Conservation (phyloP, 2,797 vertebrate genomes). For the Takifugu rubripes region DNA sequence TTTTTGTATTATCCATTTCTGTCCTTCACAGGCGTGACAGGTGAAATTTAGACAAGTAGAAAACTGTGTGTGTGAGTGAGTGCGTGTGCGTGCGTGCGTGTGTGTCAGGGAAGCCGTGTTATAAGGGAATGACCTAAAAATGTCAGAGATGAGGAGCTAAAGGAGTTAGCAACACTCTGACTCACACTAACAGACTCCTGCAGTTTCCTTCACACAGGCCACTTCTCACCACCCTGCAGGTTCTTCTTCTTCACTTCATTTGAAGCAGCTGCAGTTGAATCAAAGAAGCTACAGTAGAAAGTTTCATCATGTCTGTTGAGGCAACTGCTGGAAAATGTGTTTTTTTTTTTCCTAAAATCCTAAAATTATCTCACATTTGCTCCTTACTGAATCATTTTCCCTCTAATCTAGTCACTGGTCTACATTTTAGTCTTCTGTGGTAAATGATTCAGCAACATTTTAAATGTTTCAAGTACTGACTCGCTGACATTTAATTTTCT, state of each 20-base stretch:
- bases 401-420: no score
- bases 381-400: no score
- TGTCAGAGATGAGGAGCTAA: slow-evolving; percentile 44
- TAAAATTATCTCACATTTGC: no score
- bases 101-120: slow-evolving; percentile 26
- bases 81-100: background rate
- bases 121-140: slow-evolving; percentile 53
- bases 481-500: no score
- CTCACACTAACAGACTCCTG: background rate
- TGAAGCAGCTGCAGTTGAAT: slow-evolving; percentile 30
- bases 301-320: no score
- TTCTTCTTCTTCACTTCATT: slow-evolving; percentile 23
- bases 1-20: background rate
- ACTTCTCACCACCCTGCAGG: slow-evolving; percentile 26
- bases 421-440: no score
- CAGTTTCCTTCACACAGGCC: background rate
- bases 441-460: no score
- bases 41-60: background rate
- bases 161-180: slow-evolving; percentile 17
- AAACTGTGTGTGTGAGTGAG: no score
- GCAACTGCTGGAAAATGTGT: no score
- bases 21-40: background rate
- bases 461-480: no score
- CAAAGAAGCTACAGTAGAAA: background rate
- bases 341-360: no score